These are phyloP conservation scores for Eucidaris tribuloides DNA, from an alignment of 35 echinoderm and acorn worm genomes.

Conservation along the genomic window DNA sequence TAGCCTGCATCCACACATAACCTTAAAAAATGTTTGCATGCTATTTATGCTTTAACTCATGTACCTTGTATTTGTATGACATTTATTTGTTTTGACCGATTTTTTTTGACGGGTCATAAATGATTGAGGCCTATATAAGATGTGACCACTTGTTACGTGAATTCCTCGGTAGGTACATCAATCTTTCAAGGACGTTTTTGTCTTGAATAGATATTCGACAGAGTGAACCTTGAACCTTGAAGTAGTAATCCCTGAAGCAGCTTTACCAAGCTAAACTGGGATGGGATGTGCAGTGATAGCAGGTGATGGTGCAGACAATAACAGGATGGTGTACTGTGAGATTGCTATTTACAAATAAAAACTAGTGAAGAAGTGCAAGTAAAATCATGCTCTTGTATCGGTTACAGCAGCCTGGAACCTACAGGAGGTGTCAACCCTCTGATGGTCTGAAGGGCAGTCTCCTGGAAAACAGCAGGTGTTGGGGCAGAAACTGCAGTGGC, in stretches of 20 bases:
- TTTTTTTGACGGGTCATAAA: too few species aligned
- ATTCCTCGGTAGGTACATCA: too few species aligned
- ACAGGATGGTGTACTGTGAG: background rate
- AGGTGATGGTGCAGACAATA: conserved; percentile 1
- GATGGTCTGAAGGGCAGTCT: conserved; percentile 7
- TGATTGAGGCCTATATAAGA: too few species aligned
- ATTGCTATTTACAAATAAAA: background rate
- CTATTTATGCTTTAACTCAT: too few species aligned
- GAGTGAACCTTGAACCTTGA: too few species aligned
- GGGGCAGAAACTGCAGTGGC: background rate
- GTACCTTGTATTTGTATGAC: too few species aligned
- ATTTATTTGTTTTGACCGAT: too few species aligned
- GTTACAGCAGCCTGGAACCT: background rate
- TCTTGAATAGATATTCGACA: too few species aligned
- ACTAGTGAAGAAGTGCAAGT: background rate
- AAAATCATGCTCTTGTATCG: background rate
- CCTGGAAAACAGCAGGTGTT: conserved; percentile 15
- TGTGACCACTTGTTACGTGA: too few species aligned
- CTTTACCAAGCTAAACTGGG: conserved; percentile 4
- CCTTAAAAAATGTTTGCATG: too few species aligned
- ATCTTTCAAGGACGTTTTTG: too few species aligned
- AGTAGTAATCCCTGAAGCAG: conserved; percentile 4
- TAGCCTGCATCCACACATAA: too few species aligned
- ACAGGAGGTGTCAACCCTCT: conserved; percentile 19
- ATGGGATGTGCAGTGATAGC: conserved; percentile 9